These are phyloP conservation scores for Enteromius anoplus DNA, from an alignment of 2,797 vertebrate genomes.

Conservation along the genomic window DNA sequence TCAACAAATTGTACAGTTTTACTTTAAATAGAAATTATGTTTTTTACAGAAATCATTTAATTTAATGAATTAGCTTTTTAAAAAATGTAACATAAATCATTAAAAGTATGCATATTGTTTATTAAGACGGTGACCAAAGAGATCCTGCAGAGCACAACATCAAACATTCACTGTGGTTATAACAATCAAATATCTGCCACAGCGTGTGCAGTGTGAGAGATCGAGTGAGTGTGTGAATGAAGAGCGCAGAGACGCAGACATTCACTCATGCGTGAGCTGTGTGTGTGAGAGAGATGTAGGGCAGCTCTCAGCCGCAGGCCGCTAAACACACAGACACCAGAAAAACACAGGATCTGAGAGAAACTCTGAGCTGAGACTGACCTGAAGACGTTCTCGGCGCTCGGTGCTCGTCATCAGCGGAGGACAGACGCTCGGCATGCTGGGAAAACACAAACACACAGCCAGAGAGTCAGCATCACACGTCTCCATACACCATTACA, in stretches of 20 bases:
- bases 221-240: background rate
- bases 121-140: background rate
- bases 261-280: background rate
- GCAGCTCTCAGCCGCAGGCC: background rate
- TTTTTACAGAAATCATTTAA: background rate
- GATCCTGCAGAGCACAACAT: too few relatives aligned
- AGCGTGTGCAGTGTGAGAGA: background rate
- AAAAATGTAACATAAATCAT: too few relatives aligned
- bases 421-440: background rate
- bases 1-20: too few relatives aligned
- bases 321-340: background rate
- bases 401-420: background rate
- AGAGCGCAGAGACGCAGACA: conserved; percentile 9
- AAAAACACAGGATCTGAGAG: background rate
- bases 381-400: background rate
- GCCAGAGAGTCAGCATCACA: background rate
- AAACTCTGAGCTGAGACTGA: conserved; percentile 8
- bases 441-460: conserved; percentile 15
- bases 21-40: background rate
- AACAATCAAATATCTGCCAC: background rate
- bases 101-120: too few relatives aligned
- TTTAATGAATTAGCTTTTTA: too few relatives aligned
- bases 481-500: background rate
- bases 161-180: background rate
- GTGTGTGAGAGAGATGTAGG: conserved; percentile 14